phyloP scores from a whole-genome alignment of 2,888 invertebrate genomes.

The Lycocerus yunnanus region DNA sequence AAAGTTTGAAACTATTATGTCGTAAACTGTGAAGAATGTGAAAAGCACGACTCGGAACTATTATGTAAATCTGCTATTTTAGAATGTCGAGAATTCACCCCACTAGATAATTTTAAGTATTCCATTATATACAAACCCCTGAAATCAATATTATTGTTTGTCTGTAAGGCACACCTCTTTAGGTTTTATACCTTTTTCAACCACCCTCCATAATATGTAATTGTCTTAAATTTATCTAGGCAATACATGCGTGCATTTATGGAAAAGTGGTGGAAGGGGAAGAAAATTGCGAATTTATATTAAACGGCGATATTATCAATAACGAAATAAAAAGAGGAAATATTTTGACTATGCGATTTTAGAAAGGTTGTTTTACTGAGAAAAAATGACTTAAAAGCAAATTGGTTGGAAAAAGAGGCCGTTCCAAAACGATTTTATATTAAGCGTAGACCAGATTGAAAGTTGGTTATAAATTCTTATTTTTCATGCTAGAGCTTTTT shows the following conservation, averaged over 20 bases:
- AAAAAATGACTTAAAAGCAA: slow-evolving; percentile 5
- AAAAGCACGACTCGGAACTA: neutral
- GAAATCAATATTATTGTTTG: slow-evolving; percentile 28
- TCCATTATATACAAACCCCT: slow-evolving; percentile 25
- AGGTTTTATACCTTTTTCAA: slow-evolving; percentile 17
- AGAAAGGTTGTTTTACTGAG: neutral
- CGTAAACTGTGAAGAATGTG: neutral
- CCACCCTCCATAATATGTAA: slow-evolving; percentile 12
- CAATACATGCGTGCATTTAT: neutral
- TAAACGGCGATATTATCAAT: neutral
- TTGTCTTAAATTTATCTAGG: slow-evolving; percentile 7
- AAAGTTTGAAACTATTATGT: neutral
- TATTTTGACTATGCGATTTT: neutral
- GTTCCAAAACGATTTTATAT: slow-evolving; percentile 6
- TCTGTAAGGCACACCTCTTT: slow-evolving; percentile 16
- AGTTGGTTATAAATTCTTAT: slow-evolving; percentile 11
- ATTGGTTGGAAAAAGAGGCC: slow-evolving; percentile 1
- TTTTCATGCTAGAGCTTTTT: neutral
- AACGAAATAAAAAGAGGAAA: neutral
- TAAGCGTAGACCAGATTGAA: slow-evolving; percentile 3
- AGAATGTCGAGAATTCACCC: slow-evolving; percentile 9
- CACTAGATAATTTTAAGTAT: slow-evolving; percentile 22
- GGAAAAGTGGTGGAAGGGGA: neutral
- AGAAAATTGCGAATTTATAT: neutral
- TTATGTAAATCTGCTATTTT: slow-evolving; percentile 18